Evolutionary conservation across 2,797 vertebrate species (phyloP).

Genomic region (Channallabes apus): DNA sequence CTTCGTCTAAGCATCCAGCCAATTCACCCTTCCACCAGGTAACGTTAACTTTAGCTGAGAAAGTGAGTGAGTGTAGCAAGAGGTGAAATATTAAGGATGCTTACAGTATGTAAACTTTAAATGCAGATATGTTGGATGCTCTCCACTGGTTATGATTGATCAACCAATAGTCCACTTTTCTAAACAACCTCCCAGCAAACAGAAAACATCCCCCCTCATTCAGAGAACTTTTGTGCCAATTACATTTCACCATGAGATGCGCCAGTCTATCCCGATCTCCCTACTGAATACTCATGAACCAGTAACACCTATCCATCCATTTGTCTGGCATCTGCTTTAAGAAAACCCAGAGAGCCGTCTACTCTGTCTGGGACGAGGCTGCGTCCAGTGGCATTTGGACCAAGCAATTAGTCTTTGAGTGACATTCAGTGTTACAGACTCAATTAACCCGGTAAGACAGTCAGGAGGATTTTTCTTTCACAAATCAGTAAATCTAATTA

Average conservation of each 20-base stretch:
- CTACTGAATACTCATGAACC: background rate
- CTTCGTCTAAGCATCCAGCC: background rate
- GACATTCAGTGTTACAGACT: conserved; percentile 40
- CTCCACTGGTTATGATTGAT: background rate
- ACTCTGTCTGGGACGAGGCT: conserved; percentile 9
- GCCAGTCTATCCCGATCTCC: background rate
- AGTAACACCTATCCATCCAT: background rate
- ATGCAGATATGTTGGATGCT: background rate
- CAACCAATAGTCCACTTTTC: background rate
- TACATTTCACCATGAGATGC: background rate
- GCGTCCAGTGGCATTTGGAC: conserved; percentile 21
- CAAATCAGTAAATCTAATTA: conserved; percentile 45
- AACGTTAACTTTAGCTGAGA: background rate
- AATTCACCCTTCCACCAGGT: background rate
- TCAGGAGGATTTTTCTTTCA: conserved; percentile 12
- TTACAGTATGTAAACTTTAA: background rate
- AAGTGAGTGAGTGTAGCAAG: background rate
- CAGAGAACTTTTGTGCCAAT: no score
- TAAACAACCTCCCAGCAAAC: no score
- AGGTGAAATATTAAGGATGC: background rate
- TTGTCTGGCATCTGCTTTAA: background rate
- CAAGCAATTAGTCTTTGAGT: conserved; percentile 42
- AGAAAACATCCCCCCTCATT: no score
- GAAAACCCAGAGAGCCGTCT: background rate
- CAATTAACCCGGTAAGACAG: conserved; percentile 49